Evolutionary conservation across 2,797 vertebrate species (phyloP), one percentile per base, ranked within the genome.

Genomic region (Rhynchotus rufescens): DNA sequence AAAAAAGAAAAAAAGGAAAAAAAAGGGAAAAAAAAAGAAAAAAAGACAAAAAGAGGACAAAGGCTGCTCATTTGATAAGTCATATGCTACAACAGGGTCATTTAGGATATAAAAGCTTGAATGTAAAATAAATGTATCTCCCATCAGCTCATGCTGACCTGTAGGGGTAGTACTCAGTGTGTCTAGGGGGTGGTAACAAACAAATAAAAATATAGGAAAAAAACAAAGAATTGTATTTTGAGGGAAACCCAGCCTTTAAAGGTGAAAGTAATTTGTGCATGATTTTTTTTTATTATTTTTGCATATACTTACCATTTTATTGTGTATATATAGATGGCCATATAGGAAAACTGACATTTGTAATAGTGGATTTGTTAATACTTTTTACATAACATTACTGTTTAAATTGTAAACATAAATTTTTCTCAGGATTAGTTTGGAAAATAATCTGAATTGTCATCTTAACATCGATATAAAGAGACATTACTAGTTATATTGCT

Each of bases 311-410:
- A 97, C 97, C 96, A 98, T 98, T 98, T 98, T 98, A 98, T 97
- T 98, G 97, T 98, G 96, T 98, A 97, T 97, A 97, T 98, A 97
- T 97, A 98, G 97, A 97, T 94, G 96, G 97, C 96, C 97, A 96
- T 96, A 97, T 97, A 98, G 97, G 96, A 98, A 95, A 98, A 97
- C 95, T 95, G 97, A 96, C 97, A 97, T 98, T 98, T 98, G 98
- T 98, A 98, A 97, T 97, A 97, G 98, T 98, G 98, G 97, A 97
- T 98, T 98, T 98, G 97, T 98, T 98, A 98, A 98, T 97, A 97
- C 97, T 98, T 98, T 98, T 98, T 98, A 98, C 98, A 97, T 98
- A 97, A 98, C 97, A 98, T 98, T 97, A 97, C 97, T 97, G 96
- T 98, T 98, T 98, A 97, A 98, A 98, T 97, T 96, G 97, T 98